Evolutionary conservation across 2,113 vertebrate genomes (phyloP), one percentile per base, ranked within the genome.

Genomic region (Hippolais icterina): DNA sequence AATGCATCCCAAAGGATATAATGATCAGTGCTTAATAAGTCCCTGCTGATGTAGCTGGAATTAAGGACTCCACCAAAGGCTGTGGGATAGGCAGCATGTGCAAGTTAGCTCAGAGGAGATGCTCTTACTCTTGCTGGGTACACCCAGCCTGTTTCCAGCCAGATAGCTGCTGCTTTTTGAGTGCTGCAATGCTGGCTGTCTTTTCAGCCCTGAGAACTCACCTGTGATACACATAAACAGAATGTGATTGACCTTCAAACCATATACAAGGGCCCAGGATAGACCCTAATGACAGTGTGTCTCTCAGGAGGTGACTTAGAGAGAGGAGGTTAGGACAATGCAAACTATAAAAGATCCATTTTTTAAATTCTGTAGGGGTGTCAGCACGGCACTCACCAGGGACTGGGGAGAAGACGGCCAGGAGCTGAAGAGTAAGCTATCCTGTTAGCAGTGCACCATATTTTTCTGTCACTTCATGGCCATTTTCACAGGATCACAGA

Each of bases 241-340:
- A 60, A 60, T 0, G 0, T 61, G 46, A 31, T 7, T 52, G 52
- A 56, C 33, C 37, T 56, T 63, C 47, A 78, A 15, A 27, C 25
- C 13, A 6, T 1, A 2, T 44, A 22, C 47, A 52, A 47, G 49
- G 16, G 28, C 8, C 46, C 1, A 1, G 16, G 25, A 50, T 2
- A 63, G 47, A 78, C 11, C 4, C 63, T 83, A 20, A 37, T 29
- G 50, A 46, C 24, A 9, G 7, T 7, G 5, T 46, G 22, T 66
- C 49, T 65, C 27, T 61, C 29, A 82, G 56, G 15, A 75, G 18
- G 22, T 1, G 0, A 10, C 15, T 29, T 15, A 6, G 28, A 12
- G 18, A 64, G 29, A 39, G 27, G 11, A 83, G 9, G 4, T 46
- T 50, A 83, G 37, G 71, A 21, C 37, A 64, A n/a, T 19, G 10